These are phyloP conservation scores for Chaunax sp. DNA, from an alignment of 2,797 vertebrate genomes.

Conservation along the genomic window DNA sequence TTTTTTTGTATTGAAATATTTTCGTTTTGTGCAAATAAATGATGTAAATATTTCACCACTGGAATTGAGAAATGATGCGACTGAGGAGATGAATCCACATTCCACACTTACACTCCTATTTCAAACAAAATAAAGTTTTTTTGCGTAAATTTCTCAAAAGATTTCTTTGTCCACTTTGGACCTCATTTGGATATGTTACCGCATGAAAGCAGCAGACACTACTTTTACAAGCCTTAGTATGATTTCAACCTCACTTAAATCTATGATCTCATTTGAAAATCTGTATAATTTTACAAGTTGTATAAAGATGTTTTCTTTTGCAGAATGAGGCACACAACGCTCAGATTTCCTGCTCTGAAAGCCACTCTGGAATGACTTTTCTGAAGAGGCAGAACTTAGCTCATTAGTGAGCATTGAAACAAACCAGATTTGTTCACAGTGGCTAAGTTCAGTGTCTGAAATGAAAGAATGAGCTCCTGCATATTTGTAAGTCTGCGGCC, in stretches of 20 bases:
- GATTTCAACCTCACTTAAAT: constrained; percentile 21
- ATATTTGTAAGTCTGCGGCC: constrained; percentile 21
- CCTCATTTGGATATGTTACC: constrained; percentile 32
- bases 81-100: no score
- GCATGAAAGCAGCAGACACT: constrained; percentile 31
- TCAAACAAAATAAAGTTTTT: constrained; percentile 15
- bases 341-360: constrained; percentile 3
- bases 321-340: constrained; percentile 21
- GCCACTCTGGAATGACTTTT: constrained; percentile 51
- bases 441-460: constrained; percentile 85
- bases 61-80: not conserved
- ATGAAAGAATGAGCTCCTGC: constrained; percentile 67
- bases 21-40: no score
- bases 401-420: constrained; percentile 81
- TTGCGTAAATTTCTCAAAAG: constrained; percentile 30
- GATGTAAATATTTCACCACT: not conserved
- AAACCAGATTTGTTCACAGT: constrained; percentile 81
- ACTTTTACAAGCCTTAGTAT: constrained; percentile 19
- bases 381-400: constrained; percentile 82
- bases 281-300: constrained; percentile 3
- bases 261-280: constrained; percentile 13
- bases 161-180: constrained; percentile 7
- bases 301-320: constrained; percentile 16
- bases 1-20: no score
- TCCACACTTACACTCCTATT: not conserved